Evolutionary conservation across 2,113 vertebrate genomes (phyloP), one percentile per base, ranked within the genome.

Genomic region (Euleptes europaea): DNA sequence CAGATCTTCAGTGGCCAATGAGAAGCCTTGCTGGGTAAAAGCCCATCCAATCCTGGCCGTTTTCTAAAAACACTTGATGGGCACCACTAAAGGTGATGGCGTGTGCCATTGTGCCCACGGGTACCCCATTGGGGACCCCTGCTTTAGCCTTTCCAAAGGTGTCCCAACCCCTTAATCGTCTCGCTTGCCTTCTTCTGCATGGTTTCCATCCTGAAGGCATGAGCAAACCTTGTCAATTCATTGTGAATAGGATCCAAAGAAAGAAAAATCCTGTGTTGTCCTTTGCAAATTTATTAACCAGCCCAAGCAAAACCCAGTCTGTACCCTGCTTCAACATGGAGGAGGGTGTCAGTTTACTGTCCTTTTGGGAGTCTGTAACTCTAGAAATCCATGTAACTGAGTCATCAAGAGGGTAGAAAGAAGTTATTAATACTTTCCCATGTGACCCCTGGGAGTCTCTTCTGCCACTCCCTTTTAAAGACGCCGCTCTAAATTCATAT

Each of bases 301-400:
- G 57, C 72, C 54, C 19, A 23, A 75, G 57, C 72, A 75, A 12
- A 84, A 47, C 60, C 72, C 65, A 89, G 87, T 89, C 17, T 33
- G 10, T 78, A 65, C 73, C 66, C 75, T 89, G 26, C 35, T 91
- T 49, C 54, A 57, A 26, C 88, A 47, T 75, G 26, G 83, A 60
- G 75, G 35, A 40, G 54, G 0, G 8, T 70, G 63, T 88, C 67
- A 57, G 73, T 21, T 88, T 89, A 83, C 2, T 35, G 44, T 77
- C 70, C 78, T 40, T 84, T 87, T 33, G 74, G 88, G 82, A 88
- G 73, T 82, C 13, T 86, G 42, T 83, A 88, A 71, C 76, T 88
- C 90, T 89, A 92, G 87, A 93, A 89, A 89, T 90, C 86, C 31
- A 49, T 66, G 71, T 5, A 3, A 17, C n/a, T 66, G 89, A 84